phyloP scores from a whole-genome alignment of 2,797 vertebrate genomes.

The Syngnathus rostellatus region DNA sequence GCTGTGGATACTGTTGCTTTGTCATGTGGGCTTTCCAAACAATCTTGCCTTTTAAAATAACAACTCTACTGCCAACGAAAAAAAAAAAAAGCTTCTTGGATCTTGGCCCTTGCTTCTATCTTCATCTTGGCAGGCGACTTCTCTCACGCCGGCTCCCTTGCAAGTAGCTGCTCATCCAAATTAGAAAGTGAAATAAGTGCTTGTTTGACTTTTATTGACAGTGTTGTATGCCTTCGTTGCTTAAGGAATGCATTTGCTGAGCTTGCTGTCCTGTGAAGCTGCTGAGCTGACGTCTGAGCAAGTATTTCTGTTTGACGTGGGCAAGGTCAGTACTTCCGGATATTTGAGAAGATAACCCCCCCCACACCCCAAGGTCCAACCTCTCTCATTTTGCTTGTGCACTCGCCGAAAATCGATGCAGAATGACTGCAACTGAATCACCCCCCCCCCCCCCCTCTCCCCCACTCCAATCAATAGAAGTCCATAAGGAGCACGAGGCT shows the following conservation, averaged over 20 bases:
- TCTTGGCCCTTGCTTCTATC: neutral
- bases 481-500: slow-evolving; percentile 62
- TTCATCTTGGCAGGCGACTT: slow-evolving; percentile 2
- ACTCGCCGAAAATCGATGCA: slow-evolving; percentile 64
- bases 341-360: slow-evolving; percentile 74
- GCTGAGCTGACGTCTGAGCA: slow-evolving; percentile 60
- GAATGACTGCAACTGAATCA: slow-evolving; percentile 69
- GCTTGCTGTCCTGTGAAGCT: slow-evolving; percentile 39
- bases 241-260: slow-evolving; percentile 32
- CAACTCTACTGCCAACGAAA: neutral
- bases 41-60: neutral
- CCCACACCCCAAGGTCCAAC: slow-evolving; percentile 36
- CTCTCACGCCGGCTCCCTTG: neutral
- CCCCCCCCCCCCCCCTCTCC: slow-evolving; percentile 38
- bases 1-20: neutral
- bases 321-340: slow-evolving; percentile 73
- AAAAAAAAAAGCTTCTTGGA: neutral
- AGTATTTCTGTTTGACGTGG: slow-evolving; percentile 50
- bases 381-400: slow-evolving; percentile 58
- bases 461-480: slow-evolving; percentile 58
- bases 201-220: slow-evolving; percentile 19
- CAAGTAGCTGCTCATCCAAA: slow-evolving; percentile 6
- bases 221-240: slow-evolving; percentile 24
- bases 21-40: slow-evolving; percentile 1
- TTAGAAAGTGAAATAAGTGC: slow-evolving; percentile 4